These are phyloP conservation scores for Melanitta fusca DNA, from an alignment of 2,797 vertebrate species.

Conservation along the genomic window DNA sequence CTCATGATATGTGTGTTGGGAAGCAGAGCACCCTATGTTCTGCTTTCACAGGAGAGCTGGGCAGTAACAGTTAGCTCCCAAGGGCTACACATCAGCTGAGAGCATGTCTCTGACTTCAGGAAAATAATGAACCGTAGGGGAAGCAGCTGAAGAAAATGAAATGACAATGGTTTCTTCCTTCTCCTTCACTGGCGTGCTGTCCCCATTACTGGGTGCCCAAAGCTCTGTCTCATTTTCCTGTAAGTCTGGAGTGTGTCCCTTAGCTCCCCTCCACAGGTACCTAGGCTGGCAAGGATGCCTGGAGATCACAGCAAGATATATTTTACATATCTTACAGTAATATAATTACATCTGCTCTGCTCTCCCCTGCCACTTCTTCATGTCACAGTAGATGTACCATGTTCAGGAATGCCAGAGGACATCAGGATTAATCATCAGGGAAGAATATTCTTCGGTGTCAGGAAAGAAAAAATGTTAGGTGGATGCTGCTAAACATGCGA, in stretches of 20 bases:
- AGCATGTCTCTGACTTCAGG: neutral
- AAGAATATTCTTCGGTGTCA: neutral
- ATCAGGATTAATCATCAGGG: neutral
- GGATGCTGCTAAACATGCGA: neutral
- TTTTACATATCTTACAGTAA: neutral
- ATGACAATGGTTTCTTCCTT: neutral
- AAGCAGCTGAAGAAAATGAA: neutral
- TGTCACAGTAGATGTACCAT: neutral
- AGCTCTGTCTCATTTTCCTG: neutral
- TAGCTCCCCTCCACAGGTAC: neutral
- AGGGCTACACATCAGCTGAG: neutral
- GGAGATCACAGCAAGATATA: fast-evolving
- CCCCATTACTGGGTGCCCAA: neutral
- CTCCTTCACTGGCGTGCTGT: neutral
- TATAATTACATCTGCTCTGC: neutral
- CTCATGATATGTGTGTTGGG: neutral
- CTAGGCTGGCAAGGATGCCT: neutral
- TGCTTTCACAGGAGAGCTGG: neutral
- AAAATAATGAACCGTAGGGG: neutral
- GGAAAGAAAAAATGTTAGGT: neutral
- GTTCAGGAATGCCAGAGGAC: neutral
- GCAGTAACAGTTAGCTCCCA: neutral
- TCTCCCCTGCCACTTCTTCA: neutral
- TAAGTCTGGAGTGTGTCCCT: neutral
- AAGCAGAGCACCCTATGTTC: neutral